These are phyloP conservation scores for Cossypha dichroa DNA, from an alignment of 2,797 vertebrate species.

Conservation along the genomic window DNA sequence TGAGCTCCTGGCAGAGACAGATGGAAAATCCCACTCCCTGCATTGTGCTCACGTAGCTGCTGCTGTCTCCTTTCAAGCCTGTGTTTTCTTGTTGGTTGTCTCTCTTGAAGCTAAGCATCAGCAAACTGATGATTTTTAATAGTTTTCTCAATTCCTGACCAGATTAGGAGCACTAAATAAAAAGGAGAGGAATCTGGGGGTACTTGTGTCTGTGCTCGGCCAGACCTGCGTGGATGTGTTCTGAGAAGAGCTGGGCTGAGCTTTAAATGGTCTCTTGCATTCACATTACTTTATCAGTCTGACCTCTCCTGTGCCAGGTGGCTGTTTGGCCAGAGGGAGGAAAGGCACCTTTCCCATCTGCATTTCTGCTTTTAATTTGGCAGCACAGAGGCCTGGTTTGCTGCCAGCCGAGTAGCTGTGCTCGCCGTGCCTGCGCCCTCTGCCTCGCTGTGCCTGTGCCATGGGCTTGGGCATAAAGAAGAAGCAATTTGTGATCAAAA, in stretches of 20 bases:
- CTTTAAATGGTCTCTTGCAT: not conserved
- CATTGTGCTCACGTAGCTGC: not conserved
- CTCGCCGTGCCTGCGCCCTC: rapidly evolving
- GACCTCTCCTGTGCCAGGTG: not conserved
- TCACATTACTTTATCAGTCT: rapidly evolving
- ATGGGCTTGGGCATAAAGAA: not conserved
- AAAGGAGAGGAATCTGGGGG: not conserved
- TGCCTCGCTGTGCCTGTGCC: rapidly evolving
- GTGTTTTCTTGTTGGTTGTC: not conserved
- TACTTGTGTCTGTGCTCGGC: not conserved
- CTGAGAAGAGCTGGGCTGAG: not conserved
- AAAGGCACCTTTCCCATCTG: not conserved
- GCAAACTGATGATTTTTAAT: not conserved
- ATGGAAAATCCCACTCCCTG: constrained; percentile 11
- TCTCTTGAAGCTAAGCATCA: not conserved
- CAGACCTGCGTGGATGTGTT: not conserved
- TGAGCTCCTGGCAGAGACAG: not conserved
- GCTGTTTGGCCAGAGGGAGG: not conserved
- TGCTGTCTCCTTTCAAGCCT: not conserved
- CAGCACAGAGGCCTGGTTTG: not conserved
- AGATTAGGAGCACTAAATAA: not conserved
- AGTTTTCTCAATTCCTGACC: not conserved
- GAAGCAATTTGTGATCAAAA: not conserved
- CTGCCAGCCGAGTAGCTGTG: not conserved
- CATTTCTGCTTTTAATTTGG: not conserved